phyloP scores from a whole-genome alignment of 2,113 vertebrate species.

The Clarias magur region DNA sequence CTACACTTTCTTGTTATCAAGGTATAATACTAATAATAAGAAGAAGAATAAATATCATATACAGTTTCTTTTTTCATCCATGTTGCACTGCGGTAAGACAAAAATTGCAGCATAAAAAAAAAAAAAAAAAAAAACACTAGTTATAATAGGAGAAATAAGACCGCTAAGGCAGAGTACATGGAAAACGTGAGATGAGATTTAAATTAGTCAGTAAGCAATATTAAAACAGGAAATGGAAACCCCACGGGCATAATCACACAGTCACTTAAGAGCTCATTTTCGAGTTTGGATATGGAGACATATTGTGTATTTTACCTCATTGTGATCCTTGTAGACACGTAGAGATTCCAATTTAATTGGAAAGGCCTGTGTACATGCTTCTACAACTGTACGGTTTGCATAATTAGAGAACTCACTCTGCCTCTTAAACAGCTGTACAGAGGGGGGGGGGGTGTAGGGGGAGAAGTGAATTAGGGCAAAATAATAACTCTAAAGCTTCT shows the following conservation, averaged over 20 bases:
- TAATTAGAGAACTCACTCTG: neutral
- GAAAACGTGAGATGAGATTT: conserved; percentile 29
- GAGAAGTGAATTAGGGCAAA: neutral
- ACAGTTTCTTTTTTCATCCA: neutral
- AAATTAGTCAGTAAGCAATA: conserved; percentile 48
- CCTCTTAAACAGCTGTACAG: neutral
- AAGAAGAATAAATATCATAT: neutral
- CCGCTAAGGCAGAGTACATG: neutral
- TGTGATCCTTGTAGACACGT: conserved; percentile 37
- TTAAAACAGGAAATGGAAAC: conserved; percentile 45
- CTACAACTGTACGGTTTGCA: neutral
- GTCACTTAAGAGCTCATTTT: conserved; percentile 38
- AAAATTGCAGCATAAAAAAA: neutral
- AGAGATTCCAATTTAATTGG: conserved; percentile 17
- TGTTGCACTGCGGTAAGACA: neutral
- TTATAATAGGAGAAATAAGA: neutral
- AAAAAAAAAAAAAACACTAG: neutral
- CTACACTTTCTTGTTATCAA: neutral
- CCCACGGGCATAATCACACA: conserved; percentile 37
- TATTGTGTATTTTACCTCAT: conserved; percentile 33
- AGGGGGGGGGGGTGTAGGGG: neutral
- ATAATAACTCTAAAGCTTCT: neutral
- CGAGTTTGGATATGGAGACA: conserved; percentile 30
- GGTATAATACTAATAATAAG: neutral
- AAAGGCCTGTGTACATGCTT: conserved; percentile 23